Conservation (phyloP, 2,113 vertebrate genomes). For the Aspiorhynchus laticeps region DNA sequence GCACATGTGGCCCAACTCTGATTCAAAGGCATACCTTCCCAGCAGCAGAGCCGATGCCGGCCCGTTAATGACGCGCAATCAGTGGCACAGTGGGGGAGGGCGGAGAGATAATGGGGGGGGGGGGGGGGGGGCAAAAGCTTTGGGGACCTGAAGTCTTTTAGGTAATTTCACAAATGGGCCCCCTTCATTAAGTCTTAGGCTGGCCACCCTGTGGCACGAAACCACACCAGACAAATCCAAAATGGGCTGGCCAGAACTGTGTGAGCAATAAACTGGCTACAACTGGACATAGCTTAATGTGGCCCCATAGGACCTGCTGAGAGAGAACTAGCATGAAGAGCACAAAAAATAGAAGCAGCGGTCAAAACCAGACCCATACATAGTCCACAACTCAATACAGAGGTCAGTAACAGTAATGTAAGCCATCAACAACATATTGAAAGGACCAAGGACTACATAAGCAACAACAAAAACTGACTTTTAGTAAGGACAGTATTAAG, state of each 20-base stretch:
- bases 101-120: conserved; percentile 42
- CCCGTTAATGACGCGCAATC: conserved; percentile 56
- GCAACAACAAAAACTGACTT: background rate
- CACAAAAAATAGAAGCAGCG: background rate
- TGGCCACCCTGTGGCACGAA: conserved; percentile 28
- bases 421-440: background rate
- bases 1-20: conserved; percentile 50
- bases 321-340: background rate
- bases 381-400: background rate
- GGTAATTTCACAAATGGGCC: conserved; percentile 54
- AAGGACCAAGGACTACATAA: background rate
- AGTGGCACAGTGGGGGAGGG: conserved; percentile 41
- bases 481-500: background rate
- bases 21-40: conserved; percentile 58
- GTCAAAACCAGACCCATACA: background rate
- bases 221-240: conserved; percentile 23
- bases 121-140: background rate
- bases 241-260: background rate
- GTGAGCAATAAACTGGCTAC: conserved; percentile 8
- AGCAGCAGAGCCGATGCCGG: conserved; percentile 42
- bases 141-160: conserved; percentile 41
- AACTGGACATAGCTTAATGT: conserved; percentile 13
- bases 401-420: conserved; percentile 5
- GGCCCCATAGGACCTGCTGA: background rate
- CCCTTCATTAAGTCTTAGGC: conserved; percentile 35